phyloP scores from a whole-genome alignment of 92 coral and sea anemone genomes.

The Porites cylindrica region DNA sequence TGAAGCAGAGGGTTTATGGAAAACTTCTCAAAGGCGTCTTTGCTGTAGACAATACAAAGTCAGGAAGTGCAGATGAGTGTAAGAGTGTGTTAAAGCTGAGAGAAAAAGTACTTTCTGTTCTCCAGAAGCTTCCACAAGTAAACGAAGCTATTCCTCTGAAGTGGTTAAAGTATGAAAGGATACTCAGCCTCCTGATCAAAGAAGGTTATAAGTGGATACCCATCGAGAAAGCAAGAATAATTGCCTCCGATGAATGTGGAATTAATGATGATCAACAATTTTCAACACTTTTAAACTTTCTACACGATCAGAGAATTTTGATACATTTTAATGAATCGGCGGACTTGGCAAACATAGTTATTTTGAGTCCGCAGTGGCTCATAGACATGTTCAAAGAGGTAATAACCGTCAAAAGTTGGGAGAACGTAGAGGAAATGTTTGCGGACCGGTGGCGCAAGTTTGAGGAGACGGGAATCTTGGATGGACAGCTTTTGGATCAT shows the following conservation, averaged over 20 bases:
- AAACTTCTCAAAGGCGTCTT: slow-evolving; percentile 32
- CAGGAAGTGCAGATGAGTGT: slow-evolving; percentile 31
- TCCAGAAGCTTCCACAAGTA: slow-evolving; percentile 23
- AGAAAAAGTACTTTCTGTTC: slow-evolving; percentile 23
- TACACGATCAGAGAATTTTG: slow-evolving; percentile 71
- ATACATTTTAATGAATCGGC: slow-evolving; percentile 57
- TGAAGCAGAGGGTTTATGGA: slow-evolving; percentile 16
- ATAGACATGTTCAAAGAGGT: slow-evolving; percentile 65
- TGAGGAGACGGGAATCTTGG: slow-evolving; percentile 50
- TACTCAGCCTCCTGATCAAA: slow-evolving; percentile 16
- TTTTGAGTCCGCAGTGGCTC: slow-evolving; percentile 6
- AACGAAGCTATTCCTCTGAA: slow-evolving; percentile 49
- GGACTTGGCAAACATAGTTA: slow-evolving; percentile 44
- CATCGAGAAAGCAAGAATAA: slow-evolving; percentile 30
- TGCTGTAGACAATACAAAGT: slow-evolving; percentile 64
- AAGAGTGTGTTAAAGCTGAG: slow-evolving; percentile 44
- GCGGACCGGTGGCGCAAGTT: slow-evolving; percentile 47
- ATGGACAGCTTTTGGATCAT: slow-evolving; percentile 30
- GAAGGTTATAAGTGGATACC: slow-evolving; percentile 37
- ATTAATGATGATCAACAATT: slow-evolving; percentile 33
- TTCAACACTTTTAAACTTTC: slow-evolving; percentile 41
- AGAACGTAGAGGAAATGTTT: slow-evolving; percentile 16
- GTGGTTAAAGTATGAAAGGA: slow-evolving; percentile 65
- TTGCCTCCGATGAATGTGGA: slow-evolving; percentile 40
- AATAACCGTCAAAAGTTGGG: slow-evolving; percentile 53